Evolutionary conservation across 2,888 invertebrate species (phyloP).

Genomic region (Troides helena): DNA sequence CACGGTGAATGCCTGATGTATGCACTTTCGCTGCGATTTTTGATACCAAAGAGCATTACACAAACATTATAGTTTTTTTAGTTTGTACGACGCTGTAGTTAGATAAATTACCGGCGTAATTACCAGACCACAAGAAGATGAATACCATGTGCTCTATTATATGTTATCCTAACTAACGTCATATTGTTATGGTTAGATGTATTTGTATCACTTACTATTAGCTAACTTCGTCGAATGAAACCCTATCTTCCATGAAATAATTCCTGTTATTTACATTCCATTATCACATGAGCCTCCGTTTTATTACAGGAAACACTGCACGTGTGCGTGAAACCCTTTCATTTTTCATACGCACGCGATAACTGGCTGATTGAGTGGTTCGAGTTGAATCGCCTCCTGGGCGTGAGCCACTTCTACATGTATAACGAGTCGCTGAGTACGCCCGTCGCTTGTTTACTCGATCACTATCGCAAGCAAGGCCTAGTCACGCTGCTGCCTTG

Average conservation of each 20-base stretch:
- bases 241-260: not conserved
- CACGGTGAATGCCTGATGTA: too few relatives aligned
- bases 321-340: constrained; percentile 94
- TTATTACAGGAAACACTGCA: constrained; percentile 81
- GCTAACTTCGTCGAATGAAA: too few relatives aligned
- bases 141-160: too few relatives aligned
- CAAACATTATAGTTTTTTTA: too few relatives aligned
- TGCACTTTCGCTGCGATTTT: too few relatives aligned
- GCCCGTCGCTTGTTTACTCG: constrained; percentile 87
- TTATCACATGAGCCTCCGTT: not conserved
- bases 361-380: constrained; percentile 93
- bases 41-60: too few relatives aligned
- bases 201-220: too few relatives aligned
- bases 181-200: too few relatives aligned
- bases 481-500: constrained; percentile 87
- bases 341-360: constrained; percentile 91
- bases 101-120: too few relatives aligned
- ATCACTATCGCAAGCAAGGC: constrained; percentile 83
- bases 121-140: too few relatives aligned
- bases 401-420: constrained; percentile 92
- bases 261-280: constrained; percentile 1
- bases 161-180: too few relatives aligned
- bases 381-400: constrained; percentile 90
- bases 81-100: too few relatives aligned
- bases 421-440: constrained; percentile 93